These are phyloP conservation scores for Leptocoma aspasia DNA, from an alignment of 2,113 vertebrate species.

Conservation along the genomic window DNA sequence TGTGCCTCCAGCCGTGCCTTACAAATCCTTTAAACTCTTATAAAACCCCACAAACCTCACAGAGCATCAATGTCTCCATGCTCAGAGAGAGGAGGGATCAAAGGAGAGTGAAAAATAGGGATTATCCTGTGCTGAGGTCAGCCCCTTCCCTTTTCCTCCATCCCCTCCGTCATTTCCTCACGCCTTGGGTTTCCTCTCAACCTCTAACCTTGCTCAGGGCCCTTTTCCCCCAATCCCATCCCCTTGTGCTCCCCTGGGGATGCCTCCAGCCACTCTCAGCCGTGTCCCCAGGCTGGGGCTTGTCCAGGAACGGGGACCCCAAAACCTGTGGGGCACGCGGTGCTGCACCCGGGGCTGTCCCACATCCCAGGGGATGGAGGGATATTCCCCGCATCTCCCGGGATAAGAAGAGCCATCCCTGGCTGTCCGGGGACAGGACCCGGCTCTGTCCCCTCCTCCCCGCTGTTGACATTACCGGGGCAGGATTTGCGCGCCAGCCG, in stretches of 20 bases:
- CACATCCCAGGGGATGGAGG: neutral
- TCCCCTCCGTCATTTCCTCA: neutral
- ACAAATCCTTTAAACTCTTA: neutral
- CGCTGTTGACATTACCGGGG: neutral
- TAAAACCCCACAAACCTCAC: neutral
- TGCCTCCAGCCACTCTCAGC: neutral
- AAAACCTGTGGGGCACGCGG: fast-evolving
- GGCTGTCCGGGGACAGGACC: fast-evolving
- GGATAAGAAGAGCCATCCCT: neutral
- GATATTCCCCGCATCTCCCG: neutral
- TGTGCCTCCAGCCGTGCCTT: neutral
- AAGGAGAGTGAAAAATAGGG: neutral
- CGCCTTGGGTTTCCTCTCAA: neutral
- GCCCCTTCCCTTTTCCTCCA: neutral
- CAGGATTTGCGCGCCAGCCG: neutral
- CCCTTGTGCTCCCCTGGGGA: neutral
- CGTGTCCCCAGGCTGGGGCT: fast-evolving
- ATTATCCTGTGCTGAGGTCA: neutral
- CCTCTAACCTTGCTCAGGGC: fast-evolving
- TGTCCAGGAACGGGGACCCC: neutral
- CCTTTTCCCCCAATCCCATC: fast-evolving
- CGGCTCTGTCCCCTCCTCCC: fast-evolving
- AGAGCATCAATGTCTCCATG: fast-evolving
- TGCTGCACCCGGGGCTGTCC: neutral
- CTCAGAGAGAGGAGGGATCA: neutral